These are phyloP conservation scores for Ormyrus nitidulus DNA, from an alignment of 2,888 invertebrate species.

Conservation along the genomic window DNA sequence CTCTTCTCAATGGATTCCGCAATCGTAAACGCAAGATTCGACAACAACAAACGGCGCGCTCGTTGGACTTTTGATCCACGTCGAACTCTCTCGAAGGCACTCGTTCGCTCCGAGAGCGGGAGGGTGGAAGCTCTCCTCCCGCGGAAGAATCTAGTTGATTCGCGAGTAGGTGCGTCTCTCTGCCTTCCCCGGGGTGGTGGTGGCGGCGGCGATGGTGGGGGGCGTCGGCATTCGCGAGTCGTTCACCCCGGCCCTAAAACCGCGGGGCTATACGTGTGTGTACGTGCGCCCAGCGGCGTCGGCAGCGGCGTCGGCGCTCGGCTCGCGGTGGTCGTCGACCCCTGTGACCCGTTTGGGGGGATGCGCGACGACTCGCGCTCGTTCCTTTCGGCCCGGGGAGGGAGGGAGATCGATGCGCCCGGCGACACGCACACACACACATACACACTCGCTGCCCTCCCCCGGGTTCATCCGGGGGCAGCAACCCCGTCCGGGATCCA, in stretches of 20 bases:
- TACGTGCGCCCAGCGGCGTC: slow-evolving; percentile 58
- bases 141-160: background rate
- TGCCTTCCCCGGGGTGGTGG: background rate
- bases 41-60: too few species aligned
- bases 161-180: background rate
- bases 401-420: slow-evolving; percentile 71
- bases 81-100: too few species aligned
- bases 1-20: too few species aligned
- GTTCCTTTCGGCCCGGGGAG: slow-evolving; percentile 4
- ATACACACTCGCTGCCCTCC: slow-evolving; percentile 46
- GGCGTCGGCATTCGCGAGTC: background rate
- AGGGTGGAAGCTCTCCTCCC: background rate
- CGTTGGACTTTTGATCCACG: too few species aligned
- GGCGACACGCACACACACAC: slow-evolving; percentile 47
- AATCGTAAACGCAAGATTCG: too few species aligned
- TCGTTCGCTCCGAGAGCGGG: too few species aligned
- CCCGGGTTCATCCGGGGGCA: slow-evolving; percentile 72
- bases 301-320: slow-evolving; percentile 57
- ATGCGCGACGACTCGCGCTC: slow-evolving; percentile 55
- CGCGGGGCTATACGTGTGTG: background rate
- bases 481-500: slow-evolving; percentile 72
- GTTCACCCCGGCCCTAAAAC: background rate
- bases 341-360: slow-evolving; percentile 68
- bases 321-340: slow-evolving; percentile 68
- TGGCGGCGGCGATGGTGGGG: background rate